Percentiles rank a stretch among this genome's conserved stretches.
phyloP scores from a whole-genome alignment of 1,140 invertebrate genomes.

The Zaprionus africanus region DNA sequence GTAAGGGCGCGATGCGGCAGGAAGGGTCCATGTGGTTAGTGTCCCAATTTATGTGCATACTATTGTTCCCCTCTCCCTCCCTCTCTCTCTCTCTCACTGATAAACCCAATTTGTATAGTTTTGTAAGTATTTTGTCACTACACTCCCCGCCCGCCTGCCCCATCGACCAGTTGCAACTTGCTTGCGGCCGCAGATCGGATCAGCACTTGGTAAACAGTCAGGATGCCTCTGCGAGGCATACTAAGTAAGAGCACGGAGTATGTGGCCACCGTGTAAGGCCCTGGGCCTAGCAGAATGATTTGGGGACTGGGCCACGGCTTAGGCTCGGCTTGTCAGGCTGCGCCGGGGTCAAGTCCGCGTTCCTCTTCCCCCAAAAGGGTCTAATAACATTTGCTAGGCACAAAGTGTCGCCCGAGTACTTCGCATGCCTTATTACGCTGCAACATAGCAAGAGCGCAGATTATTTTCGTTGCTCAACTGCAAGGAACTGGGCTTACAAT shows the following conservation, averaged over 20 bases:
- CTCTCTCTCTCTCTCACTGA: not conserved
- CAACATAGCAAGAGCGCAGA: not conserved
- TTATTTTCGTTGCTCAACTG: not conserved
- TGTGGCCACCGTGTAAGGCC: too few relatives aligned
- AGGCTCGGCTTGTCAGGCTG: not conserved
- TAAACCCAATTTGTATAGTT: conserved; percentile 5
- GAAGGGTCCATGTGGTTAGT: not conserved
- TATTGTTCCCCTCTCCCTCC: not conserved
- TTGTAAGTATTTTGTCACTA: not conserved
- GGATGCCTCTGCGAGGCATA: not conserved
- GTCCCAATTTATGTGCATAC: not conserved
- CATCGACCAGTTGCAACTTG: not conserved
- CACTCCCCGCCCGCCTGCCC: not conserved
- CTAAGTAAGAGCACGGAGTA: too few relatives aligned
- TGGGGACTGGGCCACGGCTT: too few relatives aligned
- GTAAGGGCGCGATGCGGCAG: not conserved
- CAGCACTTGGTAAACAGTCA: not conserved
- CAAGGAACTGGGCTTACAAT: not conserved
- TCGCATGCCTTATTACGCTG: not conserved
- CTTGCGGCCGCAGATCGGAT: not conserved
- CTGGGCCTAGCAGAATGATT: too few relatives aligned
- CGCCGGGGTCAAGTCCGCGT: not conserved
- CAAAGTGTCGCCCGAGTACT: not conserved
- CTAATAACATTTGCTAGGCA: not conserved
- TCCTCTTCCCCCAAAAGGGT: not conserved